Percentiles rank a stretch among this genome's conserved stretches.
Conservation (phyloP, 37 sponge, comb jelly and placozoan species). For the Amphimedon queenslandica region DNA sequence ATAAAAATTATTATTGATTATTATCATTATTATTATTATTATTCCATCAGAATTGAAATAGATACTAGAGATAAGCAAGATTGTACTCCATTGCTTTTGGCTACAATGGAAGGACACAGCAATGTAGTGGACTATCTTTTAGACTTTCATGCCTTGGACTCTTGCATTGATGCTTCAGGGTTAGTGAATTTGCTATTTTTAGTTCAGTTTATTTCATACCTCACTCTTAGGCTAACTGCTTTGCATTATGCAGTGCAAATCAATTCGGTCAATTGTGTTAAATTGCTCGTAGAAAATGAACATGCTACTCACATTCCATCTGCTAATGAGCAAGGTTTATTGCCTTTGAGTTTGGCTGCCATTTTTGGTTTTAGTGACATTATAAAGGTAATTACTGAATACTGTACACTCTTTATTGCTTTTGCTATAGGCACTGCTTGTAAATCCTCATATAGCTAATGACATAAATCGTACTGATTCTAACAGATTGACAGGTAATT, state of each 20-base stretch:
- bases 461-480: conserved; percentile 33
- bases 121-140: conserved; percentile 39
- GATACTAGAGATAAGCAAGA: conserved; percentile 44
- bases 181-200: not conserved
- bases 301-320: conserved; percentile 36
- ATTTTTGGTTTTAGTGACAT: not conserved
- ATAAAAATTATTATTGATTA: too few species aligned
- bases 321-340: conserved; percentile 35
- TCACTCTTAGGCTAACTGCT: conserved; percentile 33
- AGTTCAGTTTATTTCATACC: not conserved
- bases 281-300: not conserved
- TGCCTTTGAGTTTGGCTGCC: conserved; percentile 68
- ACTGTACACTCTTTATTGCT: not conserved
- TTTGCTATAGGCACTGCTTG: conserved; percentile 30
- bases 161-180: conserved; percentile 49
- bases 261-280: conserved; percentile 11
- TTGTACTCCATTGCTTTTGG: conserved; percentile 65
- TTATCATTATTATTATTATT: not conserved
- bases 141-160: conserved; percentile 45
- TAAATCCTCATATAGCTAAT: conserved; percentile 14
- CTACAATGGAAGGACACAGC: conserved; percentile 31
- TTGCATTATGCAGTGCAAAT: conserved; percentile 74
- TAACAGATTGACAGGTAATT: conserved; percentile 50
- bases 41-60: conserved; percentile 38
- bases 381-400: conserved; percentile 16